phyloP scores from a whole-genome alignment of 2,113 vertebrate genomes.

The Megaleporinus macrocephalus region DNA sequence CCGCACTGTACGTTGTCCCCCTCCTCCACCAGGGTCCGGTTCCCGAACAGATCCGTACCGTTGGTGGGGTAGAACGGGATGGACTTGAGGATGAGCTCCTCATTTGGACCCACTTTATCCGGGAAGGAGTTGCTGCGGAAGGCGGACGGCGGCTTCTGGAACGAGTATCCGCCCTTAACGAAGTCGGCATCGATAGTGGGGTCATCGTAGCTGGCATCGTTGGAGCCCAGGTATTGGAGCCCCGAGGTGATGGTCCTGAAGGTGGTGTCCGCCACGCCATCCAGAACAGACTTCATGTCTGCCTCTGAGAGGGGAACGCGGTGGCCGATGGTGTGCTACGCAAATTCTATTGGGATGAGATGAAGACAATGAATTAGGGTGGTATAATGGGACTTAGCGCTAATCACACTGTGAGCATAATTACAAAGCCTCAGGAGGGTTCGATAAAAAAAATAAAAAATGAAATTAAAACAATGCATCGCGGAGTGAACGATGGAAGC shows the following conservation, averaged over 20 bases:
- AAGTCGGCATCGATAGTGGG: constrained; percentile 84
- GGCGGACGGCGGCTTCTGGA: constrained; percentile 92
- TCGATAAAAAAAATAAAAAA: not conserved
- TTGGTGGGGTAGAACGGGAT: constrained; percentile 88
- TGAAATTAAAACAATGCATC: not conserved
- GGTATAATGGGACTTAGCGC: constrained; percentile 4
- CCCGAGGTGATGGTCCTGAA: constrained; percentile 98
- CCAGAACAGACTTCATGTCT: constrained; percentile 96
- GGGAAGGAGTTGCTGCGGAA: constrained; percentile 91
- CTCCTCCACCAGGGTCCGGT: constrained; percentile 89
- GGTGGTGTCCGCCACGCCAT: constrained; percentile 96
- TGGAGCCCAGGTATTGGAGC: constrained; percentile 91
- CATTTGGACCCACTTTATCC: constrained; percentile 88
- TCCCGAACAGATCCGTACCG: constrained; percentile 89
- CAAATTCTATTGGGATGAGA: constrained; percentile 65
- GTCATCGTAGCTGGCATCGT: constrained; percentile 93
- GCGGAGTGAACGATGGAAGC: not conserved
- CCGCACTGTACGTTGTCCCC: constrained; percentile 91
- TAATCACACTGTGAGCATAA: constrained; percentile 26
- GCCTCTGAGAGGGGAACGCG: constrained; percentile 65
- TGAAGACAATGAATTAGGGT: constrained; percentile 33
- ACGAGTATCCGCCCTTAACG: constrained; percentile 85
- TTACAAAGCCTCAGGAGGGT: not conserved
- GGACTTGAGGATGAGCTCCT: constrained; percentile 84
- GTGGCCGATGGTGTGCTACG: constrained; percentile 58